Base-by-base conservation (phyloP, 2,888 invertebrate genomes). In the Dicycla oo region DNA sequence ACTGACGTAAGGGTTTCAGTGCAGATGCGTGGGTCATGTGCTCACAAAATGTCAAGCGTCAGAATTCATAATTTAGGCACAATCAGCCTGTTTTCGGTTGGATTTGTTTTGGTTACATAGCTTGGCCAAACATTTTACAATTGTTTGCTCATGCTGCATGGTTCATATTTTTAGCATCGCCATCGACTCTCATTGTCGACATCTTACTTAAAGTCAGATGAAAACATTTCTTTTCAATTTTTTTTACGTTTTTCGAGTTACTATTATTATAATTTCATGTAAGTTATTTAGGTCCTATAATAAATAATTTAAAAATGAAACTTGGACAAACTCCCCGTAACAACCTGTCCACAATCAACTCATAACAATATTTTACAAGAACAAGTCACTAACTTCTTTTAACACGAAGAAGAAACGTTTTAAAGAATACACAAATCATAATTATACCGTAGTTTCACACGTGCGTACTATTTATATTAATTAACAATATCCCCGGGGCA, bases 401-500 rank as follows among this genome's bases (percentile, higher is more conserved):
- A 73, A 81, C 75, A 73, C 81, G 82, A 73, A 74, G 70, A 77
- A 83, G 78, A 71, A 77, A 78, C 60, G 61, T 74, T 73, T 62
- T 75, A 73, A n/a, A n/a, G 61, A 11, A 40, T 47, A 49, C 75
- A 89, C 91, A 91, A 92, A 92, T 92, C 92, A 93, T 90, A 90
- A 91, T 92, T 90, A 90, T 78, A 84, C 78, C 62, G 73, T 80
- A 73, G 85, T 84, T 83, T 82, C 86, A 90, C 92, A 91, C 90
- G 89, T 93, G 92, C 83, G 80, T 79, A 78, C 88, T 83, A 91
- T 91, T 87, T 84, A 87, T 90, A 89, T 89, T 90, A 90, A 91
- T 91, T 92, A 91, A 88, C 89, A 90, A 89, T 89, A 89, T 90
- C 88, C 88, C 75, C 11, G 82, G 88, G 87, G 87, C 84, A 92